Conservation (phyloP, 1,140 invertebrate species). For the Galendromus occidentalis region DNA sequence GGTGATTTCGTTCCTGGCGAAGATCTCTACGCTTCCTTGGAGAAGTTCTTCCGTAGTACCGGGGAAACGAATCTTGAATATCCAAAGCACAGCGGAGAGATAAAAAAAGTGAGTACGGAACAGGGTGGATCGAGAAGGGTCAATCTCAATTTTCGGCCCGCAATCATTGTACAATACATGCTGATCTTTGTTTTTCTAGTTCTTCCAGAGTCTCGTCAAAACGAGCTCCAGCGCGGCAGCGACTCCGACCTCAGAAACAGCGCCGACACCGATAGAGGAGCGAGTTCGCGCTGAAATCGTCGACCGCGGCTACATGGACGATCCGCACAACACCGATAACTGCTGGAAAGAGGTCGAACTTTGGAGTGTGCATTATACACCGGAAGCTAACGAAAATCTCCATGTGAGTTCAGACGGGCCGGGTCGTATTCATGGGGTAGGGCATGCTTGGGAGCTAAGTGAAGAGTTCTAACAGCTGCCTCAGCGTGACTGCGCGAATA, state of each 20-base stretch:
- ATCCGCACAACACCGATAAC: constrained; percentile 36
- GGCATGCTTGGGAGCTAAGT: neutral
- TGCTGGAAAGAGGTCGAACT: constrained; percentile 36
- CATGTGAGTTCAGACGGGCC: neutral
- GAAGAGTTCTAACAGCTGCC: neutral
- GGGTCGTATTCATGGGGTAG: no score
- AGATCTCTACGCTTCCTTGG: neutral
- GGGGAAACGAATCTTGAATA: neutral
- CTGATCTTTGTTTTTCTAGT: constrained; percentile 10
- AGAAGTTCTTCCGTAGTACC: neutral
- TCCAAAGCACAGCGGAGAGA: neutral
- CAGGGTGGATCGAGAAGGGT: no score
- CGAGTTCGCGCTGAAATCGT: constrained; percentile 17
- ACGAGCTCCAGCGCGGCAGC: constrained; percentile 13
- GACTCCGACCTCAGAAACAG: neutral
- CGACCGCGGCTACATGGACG: constrained; percentile 32
- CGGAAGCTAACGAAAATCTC: neutral
- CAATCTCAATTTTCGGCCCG: no score
- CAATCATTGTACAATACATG: neutral
- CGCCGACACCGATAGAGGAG: constrained; percentile 8
- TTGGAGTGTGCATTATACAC: constrained; percentile 32
- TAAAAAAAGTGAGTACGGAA: neutral
- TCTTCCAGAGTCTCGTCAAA: constrained; percentile 13
- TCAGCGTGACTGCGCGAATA: neutral
- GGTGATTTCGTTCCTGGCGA: constrained; percentile 3